Base-by-base conservation (phyloP, 2,888 invertebrate species). In the Seira ritae region DNA sequence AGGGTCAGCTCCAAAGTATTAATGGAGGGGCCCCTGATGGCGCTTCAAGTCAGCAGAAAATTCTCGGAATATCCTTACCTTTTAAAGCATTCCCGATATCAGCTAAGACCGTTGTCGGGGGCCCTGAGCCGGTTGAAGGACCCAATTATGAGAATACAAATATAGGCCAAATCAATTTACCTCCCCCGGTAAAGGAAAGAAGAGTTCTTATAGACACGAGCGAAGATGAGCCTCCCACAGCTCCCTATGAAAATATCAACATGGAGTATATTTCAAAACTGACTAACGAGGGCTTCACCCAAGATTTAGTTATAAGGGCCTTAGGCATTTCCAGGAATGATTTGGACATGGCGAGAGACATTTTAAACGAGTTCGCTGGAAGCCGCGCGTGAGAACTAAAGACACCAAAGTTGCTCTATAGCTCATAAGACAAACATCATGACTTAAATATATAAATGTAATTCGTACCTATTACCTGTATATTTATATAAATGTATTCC, bases 311-410 rank as follows among this genome's bases (percentile, higher is more conserved):
- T 1, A 95, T 97, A 70, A 93, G 97, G 88, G 98, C 98, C 2
- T 92, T 98, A 89, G 96, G 97, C 84, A 97, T 98, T 89, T 96
- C 97, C 0, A 93, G 97, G 82, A 98, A 98, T 92, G 96, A 98
- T 91, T 93, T 98, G 76, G 96, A 96, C 91, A 98, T 98, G 97
- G 98, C 98, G 68, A 95, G 97, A 92, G 97, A 98, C 91, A 97
- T 97, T 90, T 92, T 97, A 88, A 95, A 96, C 90, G 96, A 97
- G 91, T 97, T 97, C 91, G 97, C 96, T 69, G 76, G 81, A 22
- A 81, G 81, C 46, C 68, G 80, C 15, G 74, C 80, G 10, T 80
- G 80, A 80, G 69, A 80, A n/a, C n/a, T n/a, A n/a, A 31, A 31
- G 31, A 31, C 31, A 31, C 31, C 8, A 8, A 31, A 31, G 31